Evolutionary conservation across 2,888 invertebrate species (phyloP).

Genomic region (Spodoptera exigua): DNA sequence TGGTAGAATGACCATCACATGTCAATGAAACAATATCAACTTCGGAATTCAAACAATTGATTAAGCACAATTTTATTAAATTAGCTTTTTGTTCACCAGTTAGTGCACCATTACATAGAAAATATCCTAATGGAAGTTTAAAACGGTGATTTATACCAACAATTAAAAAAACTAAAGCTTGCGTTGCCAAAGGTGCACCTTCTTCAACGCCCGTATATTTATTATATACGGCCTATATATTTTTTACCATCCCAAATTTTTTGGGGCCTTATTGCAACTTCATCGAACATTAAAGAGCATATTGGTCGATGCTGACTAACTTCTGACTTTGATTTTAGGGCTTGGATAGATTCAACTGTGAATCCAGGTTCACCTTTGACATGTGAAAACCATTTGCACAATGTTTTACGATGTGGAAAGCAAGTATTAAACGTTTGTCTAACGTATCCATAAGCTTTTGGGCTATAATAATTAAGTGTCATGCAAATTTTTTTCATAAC

Average conservation of each 20-base stretch:
- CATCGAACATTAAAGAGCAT: conserved; percentile 7
- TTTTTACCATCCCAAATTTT: conserved; percentile 7
- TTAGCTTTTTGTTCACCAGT: conserved; percentile 5
- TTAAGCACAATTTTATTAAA: conserved; percentile 4
- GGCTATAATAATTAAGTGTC: no score
- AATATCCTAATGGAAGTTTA: conserved; percentile 7
- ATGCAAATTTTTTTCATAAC: no score
- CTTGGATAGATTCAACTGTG: conserved; percentile 11
- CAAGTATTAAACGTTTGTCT: no score
- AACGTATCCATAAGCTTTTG: no score
- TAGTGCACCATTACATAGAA: conserved; percentile 8
- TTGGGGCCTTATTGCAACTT: conserved; percentile 6
- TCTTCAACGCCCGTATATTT: conserved; percentile 1
- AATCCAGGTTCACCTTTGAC: conserved; percentile 14
- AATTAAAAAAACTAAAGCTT: conserved; percentile 8
- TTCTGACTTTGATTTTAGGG: conserved; percentile 7
- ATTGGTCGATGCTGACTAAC: neutral
- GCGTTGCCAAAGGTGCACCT: conserved; percentile 5
- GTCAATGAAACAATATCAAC: conserved; percentile 11
- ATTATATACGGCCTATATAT: conserved; percentile 1
- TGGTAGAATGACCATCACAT: conserved; percentile 11
- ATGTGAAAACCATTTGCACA: conserved; percentile 1
- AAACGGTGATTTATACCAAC: conserved; percentile 7
- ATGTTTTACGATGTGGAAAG: no score
- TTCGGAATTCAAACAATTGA: conserved; percentile 1